phyloP scores from a whole-genome alignment of 2,888 invertebrate species.

The Melolontha melolontha region DNA sequence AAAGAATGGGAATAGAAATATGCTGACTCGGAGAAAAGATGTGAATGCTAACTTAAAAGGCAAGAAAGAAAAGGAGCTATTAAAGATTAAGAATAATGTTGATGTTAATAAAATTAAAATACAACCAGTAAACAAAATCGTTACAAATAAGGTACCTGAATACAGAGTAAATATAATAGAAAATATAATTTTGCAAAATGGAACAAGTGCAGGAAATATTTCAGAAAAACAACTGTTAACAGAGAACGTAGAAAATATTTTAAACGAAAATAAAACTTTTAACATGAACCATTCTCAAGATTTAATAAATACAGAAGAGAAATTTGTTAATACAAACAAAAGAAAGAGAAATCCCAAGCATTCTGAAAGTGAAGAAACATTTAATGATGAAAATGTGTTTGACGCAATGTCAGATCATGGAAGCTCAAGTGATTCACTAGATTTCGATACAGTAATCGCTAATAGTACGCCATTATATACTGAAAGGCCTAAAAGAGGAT shows the following conservation, averaged over 20 bases:
- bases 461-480: conserved; percentile 12
- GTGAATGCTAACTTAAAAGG: too few species aligned
- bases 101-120: background rate
- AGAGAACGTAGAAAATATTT: too few species aligned
- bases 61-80: too few species aligned
- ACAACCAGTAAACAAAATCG: background rate
- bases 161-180: conserved; percentile 15
- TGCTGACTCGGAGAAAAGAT: background rate
- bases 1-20: background rate
- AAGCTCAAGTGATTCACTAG: conserved; percentile 3
- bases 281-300: too few species aligned
- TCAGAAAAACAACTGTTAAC: too few species aligned
- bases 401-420: conserved; percentile 10
- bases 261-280: too few species aligned
- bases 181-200: conserved; percentile 3
- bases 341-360: background rate
- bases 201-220: too few species aligned
- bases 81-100: background rate
- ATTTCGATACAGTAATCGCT: conserved; percentile 8
- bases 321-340: background rate
- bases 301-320: background rate
- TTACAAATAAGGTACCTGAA: conserved; percentile 15
- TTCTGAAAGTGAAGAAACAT: background rate
- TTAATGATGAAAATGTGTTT: background rate
- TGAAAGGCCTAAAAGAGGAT: background rate